phyloP scores from a whole-genome alignment of 2,797 vertebrate species.

The Sebastes paucispinis region DNA sequence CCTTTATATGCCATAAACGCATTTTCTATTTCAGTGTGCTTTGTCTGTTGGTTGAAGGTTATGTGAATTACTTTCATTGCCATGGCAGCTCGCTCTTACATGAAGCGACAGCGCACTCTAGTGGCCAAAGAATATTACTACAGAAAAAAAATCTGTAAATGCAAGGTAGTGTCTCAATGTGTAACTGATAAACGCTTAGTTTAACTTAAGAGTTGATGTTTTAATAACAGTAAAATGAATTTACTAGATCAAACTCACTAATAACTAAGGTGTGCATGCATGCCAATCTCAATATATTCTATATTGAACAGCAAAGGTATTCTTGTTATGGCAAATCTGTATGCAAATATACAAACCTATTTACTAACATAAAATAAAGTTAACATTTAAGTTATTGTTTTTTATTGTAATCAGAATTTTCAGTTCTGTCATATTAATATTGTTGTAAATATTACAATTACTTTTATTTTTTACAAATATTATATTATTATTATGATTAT shows the following conservation, averaged over 20 bases:
- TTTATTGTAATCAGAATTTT: not conserved
- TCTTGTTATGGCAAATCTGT: not conserved
- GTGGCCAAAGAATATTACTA: slow-evolving; percentile 39
- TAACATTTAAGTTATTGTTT: not conserved
- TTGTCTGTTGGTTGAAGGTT: not conserved
- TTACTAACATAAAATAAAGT: not conserved
- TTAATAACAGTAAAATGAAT: not conserved
- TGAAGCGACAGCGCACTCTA: slow-evolving; percentile 47
- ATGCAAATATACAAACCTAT: not conserved
- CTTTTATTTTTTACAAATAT: too few species aligned
- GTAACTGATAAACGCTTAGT: not conserved
- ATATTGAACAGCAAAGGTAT: not conserved
- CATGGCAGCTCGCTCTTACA: not conserved
- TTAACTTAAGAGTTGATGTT: not conserved
- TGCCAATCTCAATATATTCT: not conserved
- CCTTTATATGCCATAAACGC: not conserved
- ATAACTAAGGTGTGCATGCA: not conserved
- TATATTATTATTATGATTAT: not conserved
- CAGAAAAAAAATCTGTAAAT: not conserved
- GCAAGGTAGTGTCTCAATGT: not conserved
- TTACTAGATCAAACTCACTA: not conserved
- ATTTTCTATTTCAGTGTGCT: not conserved
- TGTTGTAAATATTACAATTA: not conserved
- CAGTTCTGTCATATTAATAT: not conserved
- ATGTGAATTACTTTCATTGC: not conserved